Percentiles rank a stretch among this genome's conserved stretches.
Conservation (phyloP, 2,113 vertebrate genomes). For the Ailuropoda melanoleuca region DNA sequence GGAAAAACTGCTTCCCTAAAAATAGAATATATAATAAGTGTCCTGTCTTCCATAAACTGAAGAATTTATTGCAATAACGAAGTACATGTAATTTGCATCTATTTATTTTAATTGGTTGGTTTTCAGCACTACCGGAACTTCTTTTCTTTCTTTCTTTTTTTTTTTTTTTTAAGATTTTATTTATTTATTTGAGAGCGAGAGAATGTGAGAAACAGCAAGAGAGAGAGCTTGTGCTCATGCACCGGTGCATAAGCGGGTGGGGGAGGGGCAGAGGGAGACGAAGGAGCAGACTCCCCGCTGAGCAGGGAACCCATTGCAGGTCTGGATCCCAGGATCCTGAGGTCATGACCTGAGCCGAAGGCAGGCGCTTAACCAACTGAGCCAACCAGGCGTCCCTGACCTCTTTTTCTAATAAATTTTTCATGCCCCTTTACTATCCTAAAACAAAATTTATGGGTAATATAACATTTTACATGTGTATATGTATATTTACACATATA, state of each 20-base stretch:
- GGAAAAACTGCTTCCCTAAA: not conserved
- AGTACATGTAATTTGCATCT: not conserved
- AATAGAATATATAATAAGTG: not conserved
- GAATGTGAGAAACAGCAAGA: not conserved
- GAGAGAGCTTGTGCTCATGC: no score
- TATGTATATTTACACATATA: not conserved
- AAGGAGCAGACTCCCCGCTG: not conserved
- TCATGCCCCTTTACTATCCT: not conserved
- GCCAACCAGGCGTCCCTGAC: not conserved
- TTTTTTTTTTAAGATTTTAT: not conserved
- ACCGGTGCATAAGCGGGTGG: not conserved
- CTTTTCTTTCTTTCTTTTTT: not conserved
- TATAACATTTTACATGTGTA: not conserved
- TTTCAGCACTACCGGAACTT: not conserved
- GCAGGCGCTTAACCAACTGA: not conserved
- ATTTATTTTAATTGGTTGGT: constrained; percentile 34
- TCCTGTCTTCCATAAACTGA: not conserved
- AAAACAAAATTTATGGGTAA: not conserved
- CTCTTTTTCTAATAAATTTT: not conserved
- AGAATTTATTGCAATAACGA: not conserved
- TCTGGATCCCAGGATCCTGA: not conserved
- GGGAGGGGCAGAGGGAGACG: not conserved
- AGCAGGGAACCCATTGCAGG: not conserved
- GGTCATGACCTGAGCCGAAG: not conserved
- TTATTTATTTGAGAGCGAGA: not conserved